These are phyloP conservation scores for Andrena fulva DNA, from an alignment of 2,888 invertebrate species.

Conservation along the genomic window DNA sequence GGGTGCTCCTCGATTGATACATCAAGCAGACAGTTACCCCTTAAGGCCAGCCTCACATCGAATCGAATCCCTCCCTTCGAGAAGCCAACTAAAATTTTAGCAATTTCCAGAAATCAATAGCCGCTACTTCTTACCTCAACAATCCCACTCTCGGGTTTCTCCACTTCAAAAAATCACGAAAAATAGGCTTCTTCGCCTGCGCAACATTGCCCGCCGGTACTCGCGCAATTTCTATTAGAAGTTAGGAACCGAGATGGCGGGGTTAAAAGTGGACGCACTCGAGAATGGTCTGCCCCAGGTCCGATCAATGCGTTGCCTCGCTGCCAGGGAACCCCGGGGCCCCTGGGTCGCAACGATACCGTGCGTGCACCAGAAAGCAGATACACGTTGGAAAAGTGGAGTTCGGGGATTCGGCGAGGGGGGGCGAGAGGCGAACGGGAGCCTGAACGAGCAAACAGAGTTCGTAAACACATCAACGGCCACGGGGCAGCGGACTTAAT, in stretches of 20 bases:
- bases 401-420: slow-evolving; percentile 30
- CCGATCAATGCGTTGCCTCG: slow-evolving; percentile 46
- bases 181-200: too few species aligned
- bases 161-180: too few species aligned
- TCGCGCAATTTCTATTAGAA: slow-evolving; percentile 29
- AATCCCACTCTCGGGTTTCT: too few species aligned
- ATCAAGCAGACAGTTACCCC: slow-evolving; percentile 16
- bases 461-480: slow-evolving; percentile 61
- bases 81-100: background rate
- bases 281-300: slow-evolving; percentile 23
- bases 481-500: slow-evolving; percentile 58
- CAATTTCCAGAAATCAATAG: background rate
- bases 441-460: slow-evolving; percentile 53
- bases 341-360: background rate
- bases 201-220: slow-evolving; percentile 1
- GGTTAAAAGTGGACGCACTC: slow-evolving; percentile 52
- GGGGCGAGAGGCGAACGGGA: slow-evolving; percentile 32
- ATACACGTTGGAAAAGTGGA: slow-evolving; percentile 21
- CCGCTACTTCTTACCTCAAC: too few species aligned
- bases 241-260: slow-evolving; percentile 32
- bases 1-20: slow-evolving; percentile 33
- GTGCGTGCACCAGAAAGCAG: slow-evolving; percentile 32
- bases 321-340: slow-evolving; percentile 11
- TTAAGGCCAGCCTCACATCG: background rate
- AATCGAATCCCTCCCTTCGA: slow-evolving; percentile 5